These are phyloP conservation scores for Aleiodes testaceus DNA, from an alignment of 2,888 invertebrate species.

Conservation along the genomic window DNA sequence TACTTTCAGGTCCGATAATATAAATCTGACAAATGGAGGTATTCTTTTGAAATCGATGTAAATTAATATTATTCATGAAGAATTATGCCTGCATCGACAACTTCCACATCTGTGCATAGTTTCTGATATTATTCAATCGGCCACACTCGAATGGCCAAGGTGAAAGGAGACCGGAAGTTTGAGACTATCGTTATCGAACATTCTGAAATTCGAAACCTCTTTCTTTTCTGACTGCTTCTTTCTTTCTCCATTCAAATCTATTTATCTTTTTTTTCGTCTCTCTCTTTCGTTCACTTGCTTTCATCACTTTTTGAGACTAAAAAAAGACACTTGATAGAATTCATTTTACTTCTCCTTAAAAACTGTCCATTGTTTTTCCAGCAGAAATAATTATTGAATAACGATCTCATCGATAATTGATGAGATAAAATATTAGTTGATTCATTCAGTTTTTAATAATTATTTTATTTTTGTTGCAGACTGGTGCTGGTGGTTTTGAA, in stretches of 20 bases:
- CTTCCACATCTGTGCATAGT: not conserved
- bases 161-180: slow-evolving; percentile 55
- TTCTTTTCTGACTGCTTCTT: not conserved
- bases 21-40: no score
- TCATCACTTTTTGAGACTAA: no score
- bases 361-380: no score
- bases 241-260: no score
- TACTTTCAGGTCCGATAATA: no score
- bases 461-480: slow-evolving; percentile 78
- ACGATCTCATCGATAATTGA: no score
- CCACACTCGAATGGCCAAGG: slow-evolving; percentile 53
- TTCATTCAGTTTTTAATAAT: not conserved
- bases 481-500: slow-evolving; percentile 91
- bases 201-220: slow-evolving; percentile 9
- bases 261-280: not conserved
- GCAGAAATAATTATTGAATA: no score
- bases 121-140: slow-evolving; percentile 34
- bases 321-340: no score
- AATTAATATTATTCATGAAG: no score
- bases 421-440: no score
- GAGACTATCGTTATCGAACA: slow-evolving; percentile 28
- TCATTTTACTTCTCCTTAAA: no score
- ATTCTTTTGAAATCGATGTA: no score
- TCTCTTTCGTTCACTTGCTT: not conserved
- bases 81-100: not conserved